A percentile compares a stretch with the other conserved stretches of the same genome.
These are phyloP conservation scores for Opisthocomus hoazin DNA, from an alignment of 2,113 vertebrate genomes.

Conservation along the genomic window DNA sequence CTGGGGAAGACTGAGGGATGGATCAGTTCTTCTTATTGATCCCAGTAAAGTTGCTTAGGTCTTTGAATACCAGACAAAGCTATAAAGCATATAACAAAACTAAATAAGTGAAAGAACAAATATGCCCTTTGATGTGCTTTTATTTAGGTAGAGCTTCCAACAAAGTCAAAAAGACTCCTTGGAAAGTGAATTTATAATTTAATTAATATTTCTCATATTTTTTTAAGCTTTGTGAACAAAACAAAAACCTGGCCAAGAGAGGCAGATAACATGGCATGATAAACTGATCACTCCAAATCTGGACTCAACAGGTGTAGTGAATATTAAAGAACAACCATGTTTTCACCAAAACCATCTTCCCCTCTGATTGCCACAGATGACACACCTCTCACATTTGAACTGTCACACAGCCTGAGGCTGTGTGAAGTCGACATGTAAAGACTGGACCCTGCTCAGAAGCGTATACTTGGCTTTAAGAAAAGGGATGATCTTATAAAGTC, in stretches of 20 bases:
- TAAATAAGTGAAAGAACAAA: not conserved
- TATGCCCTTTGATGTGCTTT: not conserved
- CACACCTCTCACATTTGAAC: not conserved
- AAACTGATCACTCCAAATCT: not conserved
- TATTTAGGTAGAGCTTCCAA: not conserved
- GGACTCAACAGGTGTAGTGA: not conserved
- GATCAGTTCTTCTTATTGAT: slow-evolving; percentile 12
- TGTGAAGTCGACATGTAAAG: not conserved
- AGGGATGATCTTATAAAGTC: not conserved
- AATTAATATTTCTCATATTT: not conserved
- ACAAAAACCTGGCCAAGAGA: not conserved
- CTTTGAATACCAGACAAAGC: not conserved
- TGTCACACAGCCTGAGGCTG: not conserved
- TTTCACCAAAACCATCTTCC: not conserved
- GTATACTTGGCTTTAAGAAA: not conserved
- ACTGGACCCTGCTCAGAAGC: not conserved
- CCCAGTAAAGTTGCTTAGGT: not conserved
- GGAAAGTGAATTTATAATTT: not conserved
- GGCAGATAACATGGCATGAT: not conserved
- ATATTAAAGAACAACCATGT: not conserved
- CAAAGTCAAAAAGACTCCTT: not conserved
- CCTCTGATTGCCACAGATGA: not conserved
- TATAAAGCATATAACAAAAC: not conserved
- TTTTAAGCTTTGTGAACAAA: not conserved
- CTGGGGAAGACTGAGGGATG: not conserved